Percentiles rank a stretch among this genome's conserved stretches.
These are phyloP conservation scores for Pteropus rufus DNA, from an alignment of 2,797 vertebrate genomes.

Conservation along the genomic window DNA sequence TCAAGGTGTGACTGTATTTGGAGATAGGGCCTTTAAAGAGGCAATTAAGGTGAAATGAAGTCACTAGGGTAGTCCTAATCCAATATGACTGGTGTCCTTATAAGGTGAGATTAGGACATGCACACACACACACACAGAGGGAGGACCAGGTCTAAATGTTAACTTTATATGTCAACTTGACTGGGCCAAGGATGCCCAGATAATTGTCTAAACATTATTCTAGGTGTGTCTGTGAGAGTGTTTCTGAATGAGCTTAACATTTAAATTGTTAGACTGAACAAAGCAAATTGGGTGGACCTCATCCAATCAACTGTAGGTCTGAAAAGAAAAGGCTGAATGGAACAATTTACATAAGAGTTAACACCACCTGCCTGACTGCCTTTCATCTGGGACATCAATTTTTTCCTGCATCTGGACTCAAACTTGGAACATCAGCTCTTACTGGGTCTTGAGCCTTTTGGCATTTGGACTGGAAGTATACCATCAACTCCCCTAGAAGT, in stretches of 20 bases:
- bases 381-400: too few relatives aligned
- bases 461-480: neutral
- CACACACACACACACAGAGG: too few relatives aligned
- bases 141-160: fast-evolving
- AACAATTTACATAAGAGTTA: neutral
- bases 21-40: neutral
- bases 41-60: neutral
- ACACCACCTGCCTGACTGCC: neutral
- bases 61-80: neutral
- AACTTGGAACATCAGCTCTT: fast-evolving
- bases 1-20: neutral
- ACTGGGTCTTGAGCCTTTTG: neutral
- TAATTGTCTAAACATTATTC: neutral
- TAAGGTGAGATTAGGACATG: neutral
- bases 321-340: too few relatives aligned
- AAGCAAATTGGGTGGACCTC: neutral
- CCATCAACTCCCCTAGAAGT: neutral
- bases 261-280: neutral
- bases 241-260: neutral
- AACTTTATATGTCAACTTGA: neutral
- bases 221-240: neutral
- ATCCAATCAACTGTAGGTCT: neutral
- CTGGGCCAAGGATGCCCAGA: neutral
- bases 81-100: neutral
- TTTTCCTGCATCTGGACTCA: neutral